Evolutionary conservation across 64 coral and sea anemone genomes (phyloP), one percentile per base, ranked within the genome.

Genomic region (Cladopsammia gracilis): DNA sequence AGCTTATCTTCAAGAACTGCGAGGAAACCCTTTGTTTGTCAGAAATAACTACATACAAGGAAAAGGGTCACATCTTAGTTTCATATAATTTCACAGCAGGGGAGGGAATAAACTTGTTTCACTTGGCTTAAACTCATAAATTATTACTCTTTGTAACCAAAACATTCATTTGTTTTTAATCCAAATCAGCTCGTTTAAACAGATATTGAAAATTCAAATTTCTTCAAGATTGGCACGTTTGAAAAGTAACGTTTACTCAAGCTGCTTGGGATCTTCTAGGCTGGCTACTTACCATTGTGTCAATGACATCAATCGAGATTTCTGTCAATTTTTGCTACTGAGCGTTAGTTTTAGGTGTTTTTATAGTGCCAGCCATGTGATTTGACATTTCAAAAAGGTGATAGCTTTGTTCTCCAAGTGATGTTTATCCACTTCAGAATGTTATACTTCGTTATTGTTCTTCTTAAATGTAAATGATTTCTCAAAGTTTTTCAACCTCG

Each of bases 351-450:
- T 77, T 11, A 54, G 75, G 75, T 77, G 48, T 56, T n/a, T 44
- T 24, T 24, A 54, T 25, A 22, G n/a, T 20, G 22, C 75, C 53
- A 77, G 75, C 49, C 0, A 11, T 10, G 6, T 77, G 75, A 77
- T 77, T 77, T 77, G 75, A 77, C 72, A 49, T 75, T n/a, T 16
- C 16, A 48, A 75, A n/a, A 75, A 18, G 45, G 45, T 75, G 72
- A 12, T 48, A n/a, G 20, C 47, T 49, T 75, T 48, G 43, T 20
- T 49, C 47, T 75, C 16, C 16, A 73, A 75, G 47, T 48, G 19
- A 48, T 75, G 7, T 75, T 75, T 16, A 75, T 75, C 20, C 72
- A 3, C 72, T 18, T 42, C 16, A 49, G 13, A 19, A 20, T 49
- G 45, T 75, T n/a, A 51, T 48, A 18, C 45, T 18, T 75, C 9